Base-by-base conservation (phyloP, 2,113 vertebrate species). In the Lepidothrix coronata region DNA sequence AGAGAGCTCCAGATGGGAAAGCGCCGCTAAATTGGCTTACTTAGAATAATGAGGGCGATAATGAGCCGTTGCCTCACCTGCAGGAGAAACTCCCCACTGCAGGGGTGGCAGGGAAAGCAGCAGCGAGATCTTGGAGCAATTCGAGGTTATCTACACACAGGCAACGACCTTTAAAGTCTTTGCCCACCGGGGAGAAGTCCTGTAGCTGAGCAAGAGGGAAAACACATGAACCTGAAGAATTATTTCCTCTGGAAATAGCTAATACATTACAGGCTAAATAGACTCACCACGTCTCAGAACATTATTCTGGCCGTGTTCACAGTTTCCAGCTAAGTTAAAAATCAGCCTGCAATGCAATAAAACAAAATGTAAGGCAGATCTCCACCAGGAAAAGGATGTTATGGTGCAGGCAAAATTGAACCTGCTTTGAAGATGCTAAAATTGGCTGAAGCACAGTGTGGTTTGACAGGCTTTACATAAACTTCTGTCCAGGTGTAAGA, bases 1-100 rank as follows among this genome's bases (percentile, higher is more conserved):
- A 22, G 63, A 51, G 52, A 33, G 24, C 67, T 94, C 85, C 95
- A 92, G 79, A 85, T 90, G 79, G 94, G 79, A 88, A 96, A 74
- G 55, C 65, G 59, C 79, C 1, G 3, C n/a, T 46, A 70, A 88
- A 92, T 70, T 93, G 55, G 31, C 75, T 74, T 70, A 2, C 51
- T 88, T 59, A 46, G 54, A 66, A 66, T 88, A 92, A 93, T 74
- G 63, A 51, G 0, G 8, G 39, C 27, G 70, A 43, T 90, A 88
- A 95, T 39, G 84, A 96, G 90, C 61, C 59, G 46, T 89, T 25
- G 20, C 41, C 68, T 91, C 59, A 94, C 82, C 93, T 93, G 59
- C 11, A 91, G 78, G 59, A 79, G 75, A 71, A 30, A 80, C 7
- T 37, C 11, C 46, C 58, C 74, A 25, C 6, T 68, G 75, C 62